Evolutionary conservation across 2,113 vertebrate genomes (phyloP).

Genomic region (Sclerurus mexicanus): DNA sequence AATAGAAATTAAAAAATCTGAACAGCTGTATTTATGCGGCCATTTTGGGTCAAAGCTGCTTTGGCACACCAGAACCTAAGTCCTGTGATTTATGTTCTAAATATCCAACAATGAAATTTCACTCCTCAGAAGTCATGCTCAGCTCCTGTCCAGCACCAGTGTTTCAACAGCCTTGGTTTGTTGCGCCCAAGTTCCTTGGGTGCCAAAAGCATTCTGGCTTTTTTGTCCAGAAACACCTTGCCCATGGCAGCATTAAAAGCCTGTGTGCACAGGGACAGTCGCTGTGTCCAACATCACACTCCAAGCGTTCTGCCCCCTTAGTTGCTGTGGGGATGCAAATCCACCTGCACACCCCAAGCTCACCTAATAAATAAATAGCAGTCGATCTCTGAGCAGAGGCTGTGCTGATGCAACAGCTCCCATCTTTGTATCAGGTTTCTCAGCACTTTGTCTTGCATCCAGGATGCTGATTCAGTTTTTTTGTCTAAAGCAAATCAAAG

Average conservation of each 20-base stretch:
- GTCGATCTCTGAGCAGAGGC: background rate
- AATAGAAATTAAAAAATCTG: background rate
- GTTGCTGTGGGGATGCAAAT: fast-evolving
- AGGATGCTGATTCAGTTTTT: fast-evolving
- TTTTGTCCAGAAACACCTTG: background rate
- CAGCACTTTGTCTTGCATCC: background rate
- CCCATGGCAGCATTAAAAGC: background rate
- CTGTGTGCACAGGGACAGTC: fast-evolving
- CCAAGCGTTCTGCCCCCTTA: background rate
- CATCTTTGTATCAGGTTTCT: background rate
- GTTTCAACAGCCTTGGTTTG: background rate
- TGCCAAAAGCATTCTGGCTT: background rate
- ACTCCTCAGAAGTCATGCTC: background rate
- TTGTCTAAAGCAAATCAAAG: background rate
- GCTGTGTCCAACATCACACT: fast-evolving
- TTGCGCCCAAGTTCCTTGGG: fast-evolving
- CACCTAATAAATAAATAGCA: background rate
- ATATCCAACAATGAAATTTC: background rate
- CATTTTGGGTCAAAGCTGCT: background rate
- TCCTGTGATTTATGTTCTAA: background rate
- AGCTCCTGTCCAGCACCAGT: background rate
- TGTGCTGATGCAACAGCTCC: background rate
- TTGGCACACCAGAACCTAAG: background rate
- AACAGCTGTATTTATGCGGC: background rate
- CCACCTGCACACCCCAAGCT: fast-evolving